Conservation (phyloP, 2,113 vertebrate species). For the Callospermophilus lateralis region DNA sequence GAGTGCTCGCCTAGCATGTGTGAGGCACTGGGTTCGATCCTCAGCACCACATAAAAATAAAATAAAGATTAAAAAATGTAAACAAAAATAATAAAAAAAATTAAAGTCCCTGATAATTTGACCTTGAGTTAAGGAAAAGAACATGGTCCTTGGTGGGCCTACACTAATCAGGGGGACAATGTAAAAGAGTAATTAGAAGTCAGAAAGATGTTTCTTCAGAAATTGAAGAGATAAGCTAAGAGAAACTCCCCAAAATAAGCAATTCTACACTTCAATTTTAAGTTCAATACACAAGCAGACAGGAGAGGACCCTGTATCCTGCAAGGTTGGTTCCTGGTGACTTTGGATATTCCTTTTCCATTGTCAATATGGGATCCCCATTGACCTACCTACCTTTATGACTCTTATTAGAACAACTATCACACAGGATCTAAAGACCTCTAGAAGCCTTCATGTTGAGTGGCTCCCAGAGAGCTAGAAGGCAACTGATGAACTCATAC, state of each 20-base stretch:
- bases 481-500: neutral
- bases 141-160: no score
- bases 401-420: neutral
- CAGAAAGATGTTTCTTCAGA: neutral
- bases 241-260: conserved; percentile 44
- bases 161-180: no score
- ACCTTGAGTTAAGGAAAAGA: no score
- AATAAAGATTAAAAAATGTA: no score
- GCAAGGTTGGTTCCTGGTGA: neutral
- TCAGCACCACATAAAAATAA: no score
- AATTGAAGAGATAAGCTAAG: neutral
- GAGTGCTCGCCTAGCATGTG: no score
- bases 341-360: neutral
- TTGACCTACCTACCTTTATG: neutral
- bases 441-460: neutral
- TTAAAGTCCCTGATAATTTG: no score
- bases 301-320: neutral
- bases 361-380: neutral
- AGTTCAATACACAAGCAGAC: neutral
- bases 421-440: neutral
- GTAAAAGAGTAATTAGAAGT: no score
- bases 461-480: neutral
- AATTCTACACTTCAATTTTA: conserved; percentile 29
- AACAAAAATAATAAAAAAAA: no score
- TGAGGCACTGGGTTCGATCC: no score